phyloP scores from a whole-genome alignment of 1,140 invertebrate species.

The Drosophila sulfurigaster region DNA sequence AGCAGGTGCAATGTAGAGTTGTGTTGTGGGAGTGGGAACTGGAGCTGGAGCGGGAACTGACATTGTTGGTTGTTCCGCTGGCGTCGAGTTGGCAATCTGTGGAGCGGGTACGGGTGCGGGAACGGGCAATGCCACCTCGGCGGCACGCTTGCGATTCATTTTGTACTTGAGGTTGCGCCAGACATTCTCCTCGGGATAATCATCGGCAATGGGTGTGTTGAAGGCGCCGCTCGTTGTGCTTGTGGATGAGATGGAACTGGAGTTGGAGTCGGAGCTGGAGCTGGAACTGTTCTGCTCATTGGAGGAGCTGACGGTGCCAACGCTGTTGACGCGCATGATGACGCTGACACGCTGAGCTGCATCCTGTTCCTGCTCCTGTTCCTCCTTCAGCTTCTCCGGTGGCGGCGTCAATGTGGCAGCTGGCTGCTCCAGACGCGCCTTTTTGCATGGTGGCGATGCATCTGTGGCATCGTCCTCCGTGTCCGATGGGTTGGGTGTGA shows the following conservation, averaged over 20 bases:
- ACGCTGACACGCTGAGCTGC: constrained; percentile 87
- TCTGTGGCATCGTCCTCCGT: constrained; percentile 86
- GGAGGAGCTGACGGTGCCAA: constrained; percentile 86
- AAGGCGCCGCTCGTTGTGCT: constrained; percentile 15
- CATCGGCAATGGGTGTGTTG: constrained; percentile 56
- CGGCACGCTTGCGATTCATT: constrained; percentile 87
- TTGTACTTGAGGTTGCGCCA: constrained; percentile 92
- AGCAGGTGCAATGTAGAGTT: constrained; percentile 41
- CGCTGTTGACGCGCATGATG: constrained; percentile 92
- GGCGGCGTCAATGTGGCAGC: constrained; percentile 64
- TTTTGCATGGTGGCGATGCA: constrained; percentile 84
- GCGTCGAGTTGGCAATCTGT: constrained; percentile 5
- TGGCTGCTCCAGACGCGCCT: constrained; percentile 74
- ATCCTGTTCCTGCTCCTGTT: constrained; percentile 38
- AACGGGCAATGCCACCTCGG: constrained; percentile 59
- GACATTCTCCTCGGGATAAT: constrained; percentile 87
- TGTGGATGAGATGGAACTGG: constrained; percentile 30
- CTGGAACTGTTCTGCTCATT: constrained; percentile 38
- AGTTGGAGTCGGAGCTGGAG: constrained; percentile 21
- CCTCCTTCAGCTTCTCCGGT: constrained; percentile 55
- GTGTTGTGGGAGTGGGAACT: constrained; percentile 12
- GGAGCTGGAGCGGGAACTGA: constrained; percentile 27
- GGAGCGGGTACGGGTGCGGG: constrained; percentile 7
- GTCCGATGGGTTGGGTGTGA: constrained; percentile 86
- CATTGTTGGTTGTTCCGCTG: constrained; percentile 21